These are phyloP conservation scores for Dastarcus helophoroides DNA, from an alignment of 2,888 invertebrate species.

Conservation along the genomic window DNA sequence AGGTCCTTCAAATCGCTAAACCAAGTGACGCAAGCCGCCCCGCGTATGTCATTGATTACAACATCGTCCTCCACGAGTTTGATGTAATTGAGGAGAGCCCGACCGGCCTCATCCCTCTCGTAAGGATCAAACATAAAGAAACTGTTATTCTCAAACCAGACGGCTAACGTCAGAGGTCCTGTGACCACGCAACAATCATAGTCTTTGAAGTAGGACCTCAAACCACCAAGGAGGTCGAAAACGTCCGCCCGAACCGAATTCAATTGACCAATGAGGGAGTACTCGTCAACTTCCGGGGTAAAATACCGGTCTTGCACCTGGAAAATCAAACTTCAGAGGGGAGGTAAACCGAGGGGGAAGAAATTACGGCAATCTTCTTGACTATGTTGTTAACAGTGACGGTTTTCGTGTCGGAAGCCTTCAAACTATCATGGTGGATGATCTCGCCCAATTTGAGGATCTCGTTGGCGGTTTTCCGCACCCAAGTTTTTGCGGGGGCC, in stretches of 20 bases:
- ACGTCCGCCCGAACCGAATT: conserved; percentile 22
- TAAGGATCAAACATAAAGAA: conserved; percentile 39
- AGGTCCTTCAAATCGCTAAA: conserved; percentile 30
- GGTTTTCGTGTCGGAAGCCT: conserved; percentile 15
- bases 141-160: conserved; percentile 35
- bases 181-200: conserved; percentile 31
- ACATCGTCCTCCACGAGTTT: neutral
- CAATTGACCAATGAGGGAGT: conserved; percentile 31
- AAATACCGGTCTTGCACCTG: too few relatives aligned
- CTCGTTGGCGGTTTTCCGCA: conserved; percentile 29
- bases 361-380: neutral
- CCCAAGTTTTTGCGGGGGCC: conserved; percentile 32
- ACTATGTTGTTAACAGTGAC: conserved; percentile 11
- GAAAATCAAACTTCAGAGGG: too few relatives aligned
- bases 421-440: conserved; percentile 28
- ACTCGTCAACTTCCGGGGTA: conserved; percentile 26
- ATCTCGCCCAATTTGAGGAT: conserved; percentile 31
- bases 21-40: conserved; percentile 35
- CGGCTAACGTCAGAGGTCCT: conserved; percentile 33
- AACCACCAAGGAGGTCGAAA: conserved; percentile 29
- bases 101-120: conserved; percentile 31
- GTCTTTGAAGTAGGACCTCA: conserved; percentile 30
- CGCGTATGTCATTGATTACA: conserved; percentile 16
- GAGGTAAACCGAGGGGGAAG: too few relatives aligned
- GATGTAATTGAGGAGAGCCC: too few relatives aligned